Conservation (phyloP, 2,888 invertebrate species). For the Lepetodrilus schrolli region DNA sequence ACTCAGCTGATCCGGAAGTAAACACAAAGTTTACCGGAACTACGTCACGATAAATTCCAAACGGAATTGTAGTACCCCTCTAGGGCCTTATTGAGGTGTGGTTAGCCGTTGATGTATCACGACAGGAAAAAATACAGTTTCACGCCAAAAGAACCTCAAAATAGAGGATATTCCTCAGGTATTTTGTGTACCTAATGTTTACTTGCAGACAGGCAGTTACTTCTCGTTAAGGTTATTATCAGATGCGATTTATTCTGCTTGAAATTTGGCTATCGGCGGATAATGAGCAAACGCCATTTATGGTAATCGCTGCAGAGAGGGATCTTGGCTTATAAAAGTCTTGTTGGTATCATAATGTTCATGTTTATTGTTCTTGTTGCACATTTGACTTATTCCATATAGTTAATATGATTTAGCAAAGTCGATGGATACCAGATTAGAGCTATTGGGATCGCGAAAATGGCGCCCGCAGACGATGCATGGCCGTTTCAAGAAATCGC, state of each 20-base stretch:
- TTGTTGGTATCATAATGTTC: not conserved
- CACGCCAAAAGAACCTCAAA: constrained; percentile 20
- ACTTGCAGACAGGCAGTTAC: not conserved
- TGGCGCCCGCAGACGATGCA: not conserved
- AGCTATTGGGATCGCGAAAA: not conserved
- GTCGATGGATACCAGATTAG: not conserved
- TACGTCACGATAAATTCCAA: constrained; percentile 40
- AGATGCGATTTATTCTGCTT: not conserved
- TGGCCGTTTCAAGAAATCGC: constrained; percentile 39
- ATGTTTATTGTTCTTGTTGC: not conserved
- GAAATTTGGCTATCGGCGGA: constrained; percentile 19
- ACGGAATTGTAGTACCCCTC: constrained; percentile 58
- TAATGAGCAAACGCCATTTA: constrained; percentile 28
- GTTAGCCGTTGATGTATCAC: constrained; percentile 51
- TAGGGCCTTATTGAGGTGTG: constrained; percentile 67
- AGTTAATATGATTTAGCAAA: not conserved
- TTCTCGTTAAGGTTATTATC: not conserved
- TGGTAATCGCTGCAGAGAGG: constrained; percentile 19
- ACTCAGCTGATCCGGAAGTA: constrained; percentile 25
- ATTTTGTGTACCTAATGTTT: not conserved
- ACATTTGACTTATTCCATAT: not conserved
- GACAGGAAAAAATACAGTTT: constrained; percentile 4
- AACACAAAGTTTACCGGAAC: constrained; percentile 36
- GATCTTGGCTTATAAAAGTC: not conserved
- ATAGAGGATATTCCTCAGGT: constrained; percentile 22